A percentile compares a stretch with the other conserved stretches of the same genome.
These are phyloP conservation scores for Pachymerium ferrugineum DNA, from an alignment of 2,888 invertebrate genomes.

Conservation along the genomic window DNA sequence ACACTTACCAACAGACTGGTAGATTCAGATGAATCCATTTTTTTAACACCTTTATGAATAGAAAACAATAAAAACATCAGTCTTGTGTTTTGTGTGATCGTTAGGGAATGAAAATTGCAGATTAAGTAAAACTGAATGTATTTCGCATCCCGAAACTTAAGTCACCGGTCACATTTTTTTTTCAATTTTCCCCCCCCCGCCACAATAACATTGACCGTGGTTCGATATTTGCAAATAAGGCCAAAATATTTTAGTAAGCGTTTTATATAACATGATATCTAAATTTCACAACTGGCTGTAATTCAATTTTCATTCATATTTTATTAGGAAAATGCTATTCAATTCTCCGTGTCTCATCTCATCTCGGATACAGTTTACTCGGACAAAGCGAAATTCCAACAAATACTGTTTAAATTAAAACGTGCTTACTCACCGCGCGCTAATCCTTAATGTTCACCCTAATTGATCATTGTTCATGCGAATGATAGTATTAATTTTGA, in stretches of 20 bases:
- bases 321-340: background rate
- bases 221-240: too few species aligned
- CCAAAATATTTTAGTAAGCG: background rate
- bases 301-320: conserved; percentile 8
- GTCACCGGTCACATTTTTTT: too few species aligned
- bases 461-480: background rate
- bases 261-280: background rate
- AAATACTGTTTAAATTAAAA: background rate
- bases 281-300: background rate
- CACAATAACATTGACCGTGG: too few species aligned
- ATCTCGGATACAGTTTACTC: background rate
- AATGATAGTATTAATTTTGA: background rate
- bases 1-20: too few species aligned
- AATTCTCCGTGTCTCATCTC: background rate
- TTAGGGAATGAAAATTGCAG: too few species aligned
- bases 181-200: too few species aligned
- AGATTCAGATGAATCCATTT: too few species aligned
- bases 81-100: too few species aligned
- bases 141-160: too few species aligned
- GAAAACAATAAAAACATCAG: too few species aligned
- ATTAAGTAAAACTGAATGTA: too few species aligned
- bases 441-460: background rate
- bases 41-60: too few species aligned
- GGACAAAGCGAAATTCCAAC: background rate
- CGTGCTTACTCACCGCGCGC: background rate